A percentile compares a stretch with the other conserved stretches of the same genome.
Conservation (phyloP, 2,113 vertebrate genomes). For the Raphicerus campestris region DNA sequence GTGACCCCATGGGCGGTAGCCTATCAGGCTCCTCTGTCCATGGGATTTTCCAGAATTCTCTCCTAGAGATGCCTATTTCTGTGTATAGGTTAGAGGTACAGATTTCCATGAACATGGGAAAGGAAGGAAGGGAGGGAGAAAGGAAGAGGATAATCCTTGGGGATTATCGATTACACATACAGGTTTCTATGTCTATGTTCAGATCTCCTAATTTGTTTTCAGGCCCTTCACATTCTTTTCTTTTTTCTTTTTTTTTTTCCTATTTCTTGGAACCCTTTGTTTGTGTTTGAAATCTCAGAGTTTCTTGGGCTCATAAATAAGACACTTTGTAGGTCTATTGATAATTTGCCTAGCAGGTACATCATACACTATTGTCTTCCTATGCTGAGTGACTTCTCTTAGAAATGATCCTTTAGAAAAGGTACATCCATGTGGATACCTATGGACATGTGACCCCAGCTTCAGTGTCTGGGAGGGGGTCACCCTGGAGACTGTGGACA, state of each 20-base stretch:
- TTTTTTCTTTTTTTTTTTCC: neutral
- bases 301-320: neutral
- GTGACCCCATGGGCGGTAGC: neutral
- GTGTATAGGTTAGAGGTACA: neutral
- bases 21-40: neutral
- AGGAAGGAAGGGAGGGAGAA: neutral
- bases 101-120: neutral
- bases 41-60: neutral
- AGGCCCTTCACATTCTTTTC: neutral
- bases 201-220: neutral
- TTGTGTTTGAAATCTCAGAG: neutral
- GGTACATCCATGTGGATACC: fast-evolving
- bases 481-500: neutral
- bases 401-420: neutral
- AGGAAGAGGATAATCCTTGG: neutral
- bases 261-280: neutral
- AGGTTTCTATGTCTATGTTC: neutral
- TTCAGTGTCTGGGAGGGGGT: neutral
- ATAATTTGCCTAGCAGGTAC: neutral
- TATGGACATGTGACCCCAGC: neutral
- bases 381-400: neutral
- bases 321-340: neutral
- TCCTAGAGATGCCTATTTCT: neutral
- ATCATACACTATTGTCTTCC: neutral
- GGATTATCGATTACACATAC: neutral